Evolutionary conservation across 23 tunicate species (phyloP), one percentile per base, ranked within the genome.

Genomic region (Pegea sp.): DNA sequence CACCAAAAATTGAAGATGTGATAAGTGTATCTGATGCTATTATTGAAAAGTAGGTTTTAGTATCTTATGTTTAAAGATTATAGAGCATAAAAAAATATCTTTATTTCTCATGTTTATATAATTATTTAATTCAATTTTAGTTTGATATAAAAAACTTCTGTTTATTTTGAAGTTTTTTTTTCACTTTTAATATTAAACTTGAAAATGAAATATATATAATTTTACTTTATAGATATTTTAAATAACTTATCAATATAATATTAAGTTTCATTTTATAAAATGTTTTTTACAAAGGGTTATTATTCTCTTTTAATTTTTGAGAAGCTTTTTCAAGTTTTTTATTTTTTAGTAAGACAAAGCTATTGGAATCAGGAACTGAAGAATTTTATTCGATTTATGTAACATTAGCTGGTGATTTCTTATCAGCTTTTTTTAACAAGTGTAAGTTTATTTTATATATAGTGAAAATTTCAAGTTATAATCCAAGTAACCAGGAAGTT

Each of bases 331-430:
- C 19, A 22, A 55, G 34, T 59, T 16, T 34, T 18, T 34, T 34
- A 16, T 52, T 31, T 52, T 5, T 33, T 57, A 64, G 49, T 26
- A 53, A 30, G 22, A 54, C 2, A 30, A 63, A 5, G 58, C 69
- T 23, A 52, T 77, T 11, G 56, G 76, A 63, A 19, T 24, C 69
- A 23, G 43, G 23, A 18, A 49, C 69, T 52, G 90, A 69, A 63
- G 55, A 69, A 34, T 77, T 77, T 48, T 77, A 61, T 44, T 69
- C 90, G 18, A 63, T 67, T 22, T 77, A 60, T 58, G 56, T 77
- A 25, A 71, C 66, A 0, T 46, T 77, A 42, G 76, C 73, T 24
- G 90, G 90, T 34, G 52, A 69, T 57, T 53, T 48, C 43, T 34
- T 77, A 25, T 55, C 76, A 18, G 56, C 58, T 21, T 33, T 31